These are phyloP conservation scores for Drosophila azteca DNA, from an alignment of 1,140 invertebrate species.

Conservation along the genomic window DNA sequence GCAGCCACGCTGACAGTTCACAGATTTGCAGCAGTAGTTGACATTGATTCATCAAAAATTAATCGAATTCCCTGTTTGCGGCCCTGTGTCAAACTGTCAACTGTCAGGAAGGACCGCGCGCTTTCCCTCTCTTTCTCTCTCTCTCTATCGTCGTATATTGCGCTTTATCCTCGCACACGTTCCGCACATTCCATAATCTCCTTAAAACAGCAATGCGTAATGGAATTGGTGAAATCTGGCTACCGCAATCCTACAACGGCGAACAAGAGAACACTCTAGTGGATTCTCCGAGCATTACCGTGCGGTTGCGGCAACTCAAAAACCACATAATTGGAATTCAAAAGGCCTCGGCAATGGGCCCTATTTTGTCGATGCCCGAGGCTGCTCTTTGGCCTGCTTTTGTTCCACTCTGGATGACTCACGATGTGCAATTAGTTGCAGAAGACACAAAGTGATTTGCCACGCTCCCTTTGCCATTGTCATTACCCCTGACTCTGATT, in stretches of 20 bases:
- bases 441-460: constrained; percentile 11
- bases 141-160: not conserved
- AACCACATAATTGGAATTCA: constrained; percentile 39
- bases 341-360: not conserved
- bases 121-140: not conserved
- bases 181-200: constrained; percentile 58
- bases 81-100: constrained; percentile 60
- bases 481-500: constrained; percentile 7
- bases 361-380: constrained; percentile 1
- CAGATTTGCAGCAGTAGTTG: constrained; percentile 79
- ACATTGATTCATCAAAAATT: constrained; percentile 82
- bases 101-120: constrained; percentile 46
- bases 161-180: constrained; percentile 9
- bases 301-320: constrained; percentile 24
- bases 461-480: constrained; percentile 7
- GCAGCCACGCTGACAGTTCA: constrained; percentile 63
- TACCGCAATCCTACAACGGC: constrained; percentile 22
- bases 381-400: constrained; percentile 16
- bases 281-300: constrained; percentile 38
- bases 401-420: constrained; percentile 7
- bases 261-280: too few relatives aligned
- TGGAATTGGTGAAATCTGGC: constrained; percentile 43
- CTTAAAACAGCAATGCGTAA: constrained; percentile 67
- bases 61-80: constrained; percentile 69
- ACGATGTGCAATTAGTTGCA: constrained; percentile 61